These are phyloP conservation scores for Sepioteuthis lessoniana DNA, from an alignment of 2,888 invertebrate genomes.

Conservation along the genomic window DNA sequence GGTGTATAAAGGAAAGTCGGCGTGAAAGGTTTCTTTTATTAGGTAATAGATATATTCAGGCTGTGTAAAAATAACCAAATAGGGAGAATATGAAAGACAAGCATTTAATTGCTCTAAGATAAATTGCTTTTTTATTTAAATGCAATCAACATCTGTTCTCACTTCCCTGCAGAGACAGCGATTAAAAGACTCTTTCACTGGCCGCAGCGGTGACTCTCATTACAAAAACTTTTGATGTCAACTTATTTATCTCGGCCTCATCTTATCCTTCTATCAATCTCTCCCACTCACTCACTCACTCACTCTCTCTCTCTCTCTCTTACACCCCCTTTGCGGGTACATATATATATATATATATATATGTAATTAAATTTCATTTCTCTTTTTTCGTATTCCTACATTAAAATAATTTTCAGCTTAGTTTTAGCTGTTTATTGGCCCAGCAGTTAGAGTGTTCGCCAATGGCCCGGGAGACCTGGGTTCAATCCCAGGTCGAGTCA, in stretches of 20 bases:
- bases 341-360: too few relatives aligned
- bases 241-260: background rate
- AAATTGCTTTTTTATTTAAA: conserved; percentile 33
- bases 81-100: background rate
- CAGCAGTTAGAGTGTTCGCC: too few relatives aligned
- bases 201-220: background rate
- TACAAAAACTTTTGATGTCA: background rate
- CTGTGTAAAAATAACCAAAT: background rate
- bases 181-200: background rate
- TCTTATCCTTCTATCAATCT: background rate
- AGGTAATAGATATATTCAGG: background rate
- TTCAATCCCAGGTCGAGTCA: too few relatives aligned
- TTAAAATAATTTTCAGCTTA: too few relatives aligned
- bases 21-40: background rate
- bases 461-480: too few relatives aligned
- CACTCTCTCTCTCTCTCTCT: background rate
- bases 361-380: too few relatives aligned
- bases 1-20: background rate
- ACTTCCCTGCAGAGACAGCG: background rate
- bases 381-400: too few relatives aligned
- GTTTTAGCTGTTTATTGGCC: too few relatives aligned
- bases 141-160: conserved; percentile 23
- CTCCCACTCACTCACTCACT: background rate
- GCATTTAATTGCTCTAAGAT: background rate
- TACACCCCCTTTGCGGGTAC: background rate